Conservation (phyloP, 92 coral and sea anemone species). For the Palythoa grandiflora region DNA sequence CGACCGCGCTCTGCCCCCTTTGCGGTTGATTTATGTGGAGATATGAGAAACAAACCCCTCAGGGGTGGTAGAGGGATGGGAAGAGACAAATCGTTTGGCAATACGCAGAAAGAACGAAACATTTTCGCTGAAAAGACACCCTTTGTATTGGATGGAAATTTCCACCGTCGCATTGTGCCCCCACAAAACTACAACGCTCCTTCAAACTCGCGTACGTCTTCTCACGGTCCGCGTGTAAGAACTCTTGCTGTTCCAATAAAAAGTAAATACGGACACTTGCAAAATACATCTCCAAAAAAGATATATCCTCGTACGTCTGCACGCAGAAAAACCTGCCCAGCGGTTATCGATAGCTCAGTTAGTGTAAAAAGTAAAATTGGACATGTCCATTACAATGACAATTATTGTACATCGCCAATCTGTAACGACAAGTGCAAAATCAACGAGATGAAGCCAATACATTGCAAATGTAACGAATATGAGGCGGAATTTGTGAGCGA, state of each 20-base stretch:
- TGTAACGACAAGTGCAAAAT: conserved; percentile 62
- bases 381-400: conserved; percentile 21
- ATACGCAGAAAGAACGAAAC: conserved; percentile 24
- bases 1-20: conserved; percentile 35
- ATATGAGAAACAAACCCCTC: neutral
- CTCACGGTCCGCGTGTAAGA: conserved; percentile 11
- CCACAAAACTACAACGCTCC: conserved; percentile 6
- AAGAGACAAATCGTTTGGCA: conserved; percentile 34
- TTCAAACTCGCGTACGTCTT: conserved; percentile 6
- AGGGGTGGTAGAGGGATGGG: neutral
- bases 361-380: conserved; percentile 1
- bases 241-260: conserved; percentile 33
- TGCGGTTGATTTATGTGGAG: conserved; percentile 1
- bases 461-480: conserved; percentile 38
- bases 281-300: neutral
- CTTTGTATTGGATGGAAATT: neutral
- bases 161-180: neutral
- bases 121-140: neutral
- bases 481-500: neutral
- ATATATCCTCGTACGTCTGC: conserved; percentile 1
- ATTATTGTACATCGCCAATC: conserved; percentile 60
- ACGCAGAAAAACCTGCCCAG: neutral
- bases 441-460: conserved; percentile 36
- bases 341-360: neutral
- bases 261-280: neutral